Percentiles rank a stretch among this genome's conserved stretches.
These are phyloP conservation scores for Myrmecophaga tridactyla DNA, from an alignment of 2,113 vertebrate genomes.

Conservation along the genomic window DNA sequence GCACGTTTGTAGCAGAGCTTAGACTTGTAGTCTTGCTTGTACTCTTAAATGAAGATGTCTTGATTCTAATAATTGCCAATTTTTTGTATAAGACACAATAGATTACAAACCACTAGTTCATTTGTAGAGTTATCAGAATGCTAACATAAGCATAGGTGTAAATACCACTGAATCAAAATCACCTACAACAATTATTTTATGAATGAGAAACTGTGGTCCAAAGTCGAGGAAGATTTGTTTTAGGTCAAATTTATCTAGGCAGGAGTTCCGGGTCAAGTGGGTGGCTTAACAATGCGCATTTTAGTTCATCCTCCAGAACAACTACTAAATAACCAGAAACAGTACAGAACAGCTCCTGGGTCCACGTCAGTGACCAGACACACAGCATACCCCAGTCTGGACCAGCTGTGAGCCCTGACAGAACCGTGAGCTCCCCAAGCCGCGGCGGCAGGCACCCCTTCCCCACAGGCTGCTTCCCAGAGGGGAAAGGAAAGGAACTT, in stretches of 20 bases:
- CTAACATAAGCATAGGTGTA: neutral
- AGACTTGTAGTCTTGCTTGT: neutral
- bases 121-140: neutral
- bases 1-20: neutral
- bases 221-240: neutral
- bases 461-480: too few relatives aligned
- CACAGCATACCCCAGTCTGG: too few relatives aligned
- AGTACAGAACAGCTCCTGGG: too few relatives aligned
- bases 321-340: too few relatives aligned
- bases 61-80: neutral
- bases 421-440: too few relatives aligned
- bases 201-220: neutral
- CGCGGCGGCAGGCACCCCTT: too few relatives aligned
- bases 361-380: too few relatives aligned
- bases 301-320: too few relatives aligned
- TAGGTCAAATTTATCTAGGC: neutral
- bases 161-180: neutral
- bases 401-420: too few relatives aligned
- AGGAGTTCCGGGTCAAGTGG: too few relatives aligned
- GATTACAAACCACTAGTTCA: neutral
- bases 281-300: too few relatives aligned
- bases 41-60: neutral
- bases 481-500: too few relatives aligned
- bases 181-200: neutral
- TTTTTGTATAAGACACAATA: neutral